Conservation (phyloP, 2,113 vertebrate species). For the Podilymbus podiceps region DNA sequence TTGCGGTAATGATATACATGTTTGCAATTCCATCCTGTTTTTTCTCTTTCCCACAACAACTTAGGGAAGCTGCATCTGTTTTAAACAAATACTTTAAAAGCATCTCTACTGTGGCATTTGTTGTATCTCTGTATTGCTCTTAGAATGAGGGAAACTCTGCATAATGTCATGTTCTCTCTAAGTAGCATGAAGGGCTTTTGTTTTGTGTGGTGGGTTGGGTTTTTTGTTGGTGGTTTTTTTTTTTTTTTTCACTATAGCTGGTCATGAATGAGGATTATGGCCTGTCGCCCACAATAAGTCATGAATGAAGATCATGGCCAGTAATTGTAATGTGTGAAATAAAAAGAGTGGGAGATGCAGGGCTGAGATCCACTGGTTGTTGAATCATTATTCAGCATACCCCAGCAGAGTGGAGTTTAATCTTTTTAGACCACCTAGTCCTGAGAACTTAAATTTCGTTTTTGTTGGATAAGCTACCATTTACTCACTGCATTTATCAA, state of each 20-base stretch:
- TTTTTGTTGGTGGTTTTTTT: not conserved
- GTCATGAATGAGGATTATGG: conserved; percentile 63
- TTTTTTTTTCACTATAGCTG: not conserved
- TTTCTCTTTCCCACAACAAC: conserved; percentile 36
- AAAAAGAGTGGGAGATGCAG: conserved; percentile 35
- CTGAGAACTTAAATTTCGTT: conserved; percentile 35
- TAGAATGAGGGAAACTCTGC: not conserved
- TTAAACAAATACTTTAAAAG: conserved; percentile 55
- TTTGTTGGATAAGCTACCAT: conserved; percentile 3
- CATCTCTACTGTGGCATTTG: conserved; percentile 28
- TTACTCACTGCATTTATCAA: conserved; percentile 27
- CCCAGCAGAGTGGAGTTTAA: conserved; percentile 13
- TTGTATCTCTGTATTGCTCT: not conserved
- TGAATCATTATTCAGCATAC: conserved; percentile 2
- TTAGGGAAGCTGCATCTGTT: conserved; percentile 47
- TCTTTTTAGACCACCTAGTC: conserved; percentile 34
- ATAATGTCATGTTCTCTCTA: conserved; percentile 23
- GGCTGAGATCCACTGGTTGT: not conserved
- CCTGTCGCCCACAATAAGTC: conserved; percentile 55
- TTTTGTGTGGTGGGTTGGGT: not conserved
- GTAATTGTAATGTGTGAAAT: conserved; percentile 51
- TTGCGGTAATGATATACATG: conserved; percentile 77
- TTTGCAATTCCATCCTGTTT: conserved; percentile 49
- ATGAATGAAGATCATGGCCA: conserved; percentile 68
- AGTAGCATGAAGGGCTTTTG: conserved; percentile 49